Base-by-base conservation (phyloP, 2,797 vertebrate species). In the Danio jaintianensis region DNA sequence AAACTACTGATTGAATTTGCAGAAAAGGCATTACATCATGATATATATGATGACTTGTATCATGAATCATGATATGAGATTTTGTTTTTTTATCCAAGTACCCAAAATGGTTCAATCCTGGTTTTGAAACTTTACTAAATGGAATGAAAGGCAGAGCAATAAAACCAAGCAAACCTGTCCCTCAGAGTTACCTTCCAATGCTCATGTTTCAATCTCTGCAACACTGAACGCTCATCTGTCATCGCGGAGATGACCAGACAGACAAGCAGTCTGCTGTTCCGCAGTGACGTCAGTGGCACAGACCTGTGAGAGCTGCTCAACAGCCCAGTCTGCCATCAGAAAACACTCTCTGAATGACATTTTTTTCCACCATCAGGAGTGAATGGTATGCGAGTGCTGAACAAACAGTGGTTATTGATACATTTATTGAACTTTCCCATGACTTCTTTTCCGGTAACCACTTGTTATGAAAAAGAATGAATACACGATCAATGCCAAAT, bases 211-310 rank as follows among this genome's bases (percentile, higher is more conserved):
- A 70, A 53, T 56, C 15, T 7, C 59, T 55, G 48, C 36, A 45
- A 36, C 20, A 53, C 38, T 62, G 78, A 79, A 79, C 72, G 78
- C 59, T 52, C 50, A 40, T 73, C 78, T 47, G 48, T 79, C 78
- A 64, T 45, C 78, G 53, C 12, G 1, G 8, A 64, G 38, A 79
- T 64, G 59, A 29, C 20, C 68, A 79, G 78, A 79, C 78, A 79
- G 68, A 79, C 78, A 71, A 79, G 9, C 58, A 63, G 68, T 72
- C 78, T 72, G 78, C 59, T 63, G 29, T 79, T 73, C 48, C 68
- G 42, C 40, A 15, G 43, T 79, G 78, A 79, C 78, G 69, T 79
- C 68, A 72, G 68, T 73, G 69, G 69, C 69, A 72, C 52, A 48
- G 78, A 79, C 47, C 15, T 72, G 78, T 55, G 59, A 79, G 78